phyloP scores from a whole-genome alignment of 2,888 invertebrate species.

The Cosmia trapezina region DNA sequence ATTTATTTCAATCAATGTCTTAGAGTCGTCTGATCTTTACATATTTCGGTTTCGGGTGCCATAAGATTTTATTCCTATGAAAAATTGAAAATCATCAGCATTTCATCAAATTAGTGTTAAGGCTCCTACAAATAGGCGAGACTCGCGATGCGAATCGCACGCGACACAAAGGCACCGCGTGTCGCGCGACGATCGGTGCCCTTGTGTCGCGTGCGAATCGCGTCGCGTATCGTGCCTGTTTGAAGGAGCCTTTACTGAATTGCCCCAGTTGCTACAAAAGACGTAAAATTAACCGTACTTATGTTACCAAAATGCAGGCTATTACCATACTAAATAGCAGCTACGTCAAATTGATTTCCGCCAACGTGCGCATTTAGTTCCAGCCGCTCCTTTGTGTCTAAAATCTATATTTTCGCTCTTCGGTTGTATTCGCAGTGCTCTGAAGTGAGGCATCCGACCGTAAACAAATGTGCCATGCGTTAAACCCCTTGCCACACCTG shows the following conservation, averaged over 20 bases:
- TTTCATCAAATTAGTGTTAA: neutral
- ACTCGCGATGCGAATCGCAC: too few relatives aligned
- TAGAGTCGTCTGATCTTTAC: neutral
- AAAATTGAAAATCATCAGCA: neutral
- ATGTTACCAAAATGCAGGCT: conserved; percentile 26
- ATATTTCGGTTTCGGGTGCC: neutral
- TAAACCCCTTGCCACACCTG: conserved; percentile 40
- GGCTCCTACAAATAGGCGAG: too few relatives aligned
- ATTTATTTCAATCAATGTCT: neutral
- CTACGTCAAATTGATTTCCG: conserved; percentile 36
- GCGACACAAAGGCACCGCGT: too few relatives aligned
- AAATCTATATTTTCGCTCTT: conserved; percentile 52
- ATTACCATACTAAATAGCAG: conserved; percentile 30
- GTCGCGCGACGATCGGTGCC: too few relatives aligned
- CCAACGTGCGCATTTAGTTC: conserved; percentile 38
- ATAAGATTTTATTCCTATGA: neutral
- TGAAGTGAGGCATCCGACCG: conserved; percentile 70
- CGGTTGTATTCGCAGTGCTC: conserved; percentile 56
- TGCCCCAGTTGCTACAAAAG: conserved; percentile 13
- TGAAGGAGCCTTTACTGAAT: neutral
- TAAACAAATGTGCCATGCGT: conserved; percentile 63
- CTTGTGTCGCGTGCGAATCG: too few relatives aligned
- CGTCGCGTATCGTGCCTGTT: too few relatives aligned
- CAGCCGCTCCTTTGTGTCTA: conserved; percentile 45
- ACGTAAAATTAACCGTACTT: conserved; percentile 18